Evolutionary conservation across 2,113 vertebrate genomes (phyloP), one percentile per base, ranked within the genome.

Genomic region (Chaetorhynchus papuensis): DNA sequence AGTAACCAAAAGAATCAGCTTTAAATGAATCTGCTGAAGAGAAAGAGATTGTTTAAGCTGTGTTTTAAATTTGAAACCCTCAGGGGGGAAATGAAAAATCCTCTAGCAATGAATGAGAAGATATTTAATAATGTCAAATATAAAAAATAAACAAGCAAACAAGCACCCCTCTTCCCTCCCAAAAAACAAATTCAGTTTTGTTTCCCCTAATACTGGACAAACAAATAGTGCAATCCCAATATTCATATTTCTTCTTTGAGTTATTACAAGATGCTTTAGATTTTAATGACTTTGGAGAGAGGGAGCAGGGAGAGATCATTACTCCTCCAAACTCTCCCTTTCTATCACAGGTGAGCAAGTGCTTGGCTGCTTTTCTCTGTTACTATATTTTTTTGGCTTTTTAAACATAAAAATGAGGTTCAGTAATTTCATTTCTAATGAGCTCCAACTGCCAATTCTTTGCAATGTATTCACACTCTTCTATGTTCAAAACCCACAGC

Each of bases 391-490:
- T 75, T 80, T 90, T 95, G 83, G 30, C n/a, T 83, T 83, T 57
- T 74, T 56, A 85, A 91, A 44, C 52, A 41, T 31, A 66, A 77
- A 91, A 96, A 91, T 85, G 83, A 87, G 75, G 80, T 75, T 53
- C 71, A 61, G 77, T 89, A 65, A 91, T 96, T 89, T 87, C 49
- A 26, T 82, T 76, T 77, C 72, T 92, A 93, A 96, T 90, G 89
- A 93, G 87, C 81, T 87, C 75, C 9, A 61, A 94, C 85, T 96
- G 96, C 93, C 84, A 84, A 54, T 93, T 93, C 75, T 82, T 93
- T 71, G 59, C 69, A 17, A 90, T 80, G 59, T 78, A 84, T 93
- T 95, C 88, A 52, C 50, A 11, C 28, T 77, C 39, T 42, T 39
- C 45, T 1, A 0, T 63, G 87, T 49, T 81, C 61, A 70, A 69